Percentiles rank a stretch among this genome's conserved stretches.
phyloP scores from a whole-genome alignment of 2,888 invertebrate genomes.

The Timema podura region DNA sequence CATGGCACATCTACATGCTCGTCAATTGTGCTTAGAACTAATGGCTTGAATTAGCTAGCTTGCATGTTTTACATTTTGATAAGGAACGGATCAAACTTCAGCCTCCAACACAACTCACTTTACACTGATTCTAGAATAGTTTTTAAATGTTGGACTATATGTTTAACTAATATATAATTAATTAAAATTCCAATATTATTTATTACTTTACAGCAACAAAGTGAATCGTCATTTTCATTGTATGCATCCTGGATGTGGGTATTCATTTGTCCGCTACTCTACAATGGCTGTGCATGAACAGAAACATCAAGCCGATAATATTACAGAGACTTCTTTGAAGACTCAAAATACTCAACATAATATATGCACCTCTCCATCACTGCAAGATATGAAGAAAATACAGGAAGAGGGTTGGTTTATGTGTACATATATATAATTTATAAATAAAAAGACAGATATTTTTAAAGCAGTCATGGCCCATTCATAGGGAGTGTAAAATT shows the following conservation, averaged over 20 bases:
- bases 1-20: no score
- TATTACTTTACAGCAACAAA: constrained; percentile 52
- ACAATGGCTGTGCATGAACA: constrained; percentile 69
- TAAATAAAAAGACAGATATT: background rate
- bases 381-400: constrained; percentile 16
- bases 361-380: constrained; percentile 7
- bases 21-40: no score
- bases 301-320: constrained; percentile 49
- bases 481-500: no score
- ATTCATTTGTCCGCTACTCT: constrained; percentile 69
- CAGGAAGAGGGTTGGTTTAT: constrained; percentile 17
- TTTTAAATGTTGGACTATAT: no score
- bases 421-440: background rate
- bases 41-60: no score
- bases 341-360: background rate
- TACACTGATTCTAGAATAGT: no score
- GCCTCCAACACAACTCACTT: no score
- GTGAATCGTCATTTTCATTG: constrained; percentile 75
- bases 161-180: no score
- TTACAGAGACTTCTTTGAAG: constrained; percentile 1
- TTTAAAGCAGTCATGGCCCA: background rate
- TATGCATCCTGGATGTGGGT: constrained; percentile 63
- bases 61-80: no score
- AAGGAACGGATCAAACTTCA: no score
- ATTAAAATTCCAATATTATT: background rate